Percentiles rank a stretch among this genome's conserved stretches.
Evolutionary conservation across 2,797 vertebrate species (phyloP).

Genomic region (Miichthys miiuy): DNA sequence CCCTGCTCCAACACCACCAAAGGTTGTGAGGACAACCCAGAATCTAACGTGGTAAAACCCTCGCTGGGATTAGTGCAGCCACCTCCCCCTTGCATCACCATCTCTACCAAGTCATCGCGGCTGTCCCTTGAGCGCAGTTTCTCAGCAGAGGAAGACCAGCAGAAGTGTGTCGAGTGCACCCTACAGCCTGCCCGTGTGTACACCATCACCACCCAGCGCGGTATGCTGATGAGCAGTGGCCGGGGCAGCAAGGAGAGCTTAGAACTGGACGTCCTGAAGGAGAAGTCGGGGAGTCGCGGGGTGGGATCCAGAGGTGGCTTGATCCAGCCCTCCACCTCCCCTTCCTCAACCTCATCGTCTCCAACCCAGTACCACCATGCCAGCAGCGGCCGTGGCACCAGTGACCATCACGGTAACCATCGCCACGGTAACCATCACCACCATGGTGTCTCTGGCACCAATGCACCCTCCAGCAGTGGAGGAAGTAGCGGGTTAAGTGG

Average conservation of each 20-base stretch:
- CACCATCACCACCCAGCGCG: conserved; percentile 92
- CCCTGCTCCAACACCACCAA: conserved; percentile 75
- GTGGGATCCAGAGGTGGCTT: conserved; percentile 68
- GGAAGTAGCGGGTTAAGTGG: conserved; percentile 56
- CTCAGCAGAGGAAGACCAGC: conserved; percentile 86
- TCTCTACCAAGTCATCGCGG: conserved; percentile 87
- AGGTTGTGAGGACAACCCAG: conserved; percentile 67
- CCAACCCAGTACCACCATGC: conserved; percentile 79
- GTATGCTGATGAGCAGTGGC: conserved; percentile 89
- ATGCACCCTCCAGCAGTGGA: conserved; percentile 58
- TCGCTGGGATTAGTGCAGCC: conserved; percentile 74
- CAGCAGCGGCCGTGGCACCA: conserved; percentile 60
- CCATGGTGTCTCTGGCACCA: conserved; percentile 60
- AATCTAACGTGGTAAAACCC: conserved; percentile 72
- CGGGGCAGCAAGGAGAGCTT: conserved; percentile 91
- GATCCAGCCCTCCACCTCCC: conserved; percentile 77
- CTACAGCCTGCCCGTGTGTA: conserved; percentile 92
- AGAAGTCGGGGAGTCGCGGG: conserved; percentile 77
- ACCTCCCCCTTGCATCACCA: conserved; percentile 86
- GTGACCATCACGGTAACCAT: conserved; percentile 57
- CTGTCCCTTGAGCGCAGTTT: conserved; percentile 91
- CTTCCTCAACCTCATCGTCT: conserved; percentile 80
- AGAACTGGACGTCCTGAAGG: conserved; percentile 94
- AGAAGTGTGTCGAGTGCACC: conserved; percentile 89
- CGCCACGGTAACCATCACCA: conserved; percentile 80